Conservation (phyloP, 2,113 vertebrate species). For the Parus major region DNA sequence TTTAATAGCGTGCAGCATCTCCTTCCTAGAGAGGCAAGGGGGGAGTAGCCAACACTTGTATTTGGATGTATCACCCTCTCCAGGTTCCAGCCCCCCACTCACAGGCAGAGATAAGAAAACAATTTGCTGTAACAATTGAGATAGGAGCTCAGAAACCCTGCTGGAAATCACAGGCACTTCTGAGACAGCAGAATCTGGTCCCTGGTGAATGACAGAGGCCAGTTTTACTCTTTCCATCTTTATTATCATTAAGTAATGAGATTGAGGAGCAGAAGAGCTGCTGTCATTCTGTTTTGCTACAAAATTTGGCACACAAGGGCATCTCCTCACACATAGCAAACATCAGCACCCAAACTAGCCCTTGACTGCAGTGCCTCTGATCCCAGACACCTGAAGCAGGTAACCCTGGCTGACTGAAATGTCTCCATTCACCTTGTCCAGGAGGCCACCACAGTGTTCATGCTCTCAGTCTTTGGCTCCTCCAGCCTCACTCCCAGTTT, state of each 20-base stretch:
- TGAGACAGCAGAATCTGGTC: neutral
- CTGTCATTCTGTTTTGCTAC: neutral
- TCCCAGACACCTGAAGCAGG: neutral
- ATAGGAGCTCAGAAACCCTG: neutral
- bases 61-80: neutral
- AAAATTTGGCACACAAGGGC: neutral
- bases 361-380: neutral
- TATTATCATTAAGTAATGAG: neutral
- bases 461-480: neutral
- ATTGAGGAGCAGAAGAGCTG: neutral
- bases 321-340: neutral
- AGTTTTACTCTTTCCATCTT: neutral
- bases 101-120: neutral
- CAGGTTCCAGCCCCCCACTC: neutral
- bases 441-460: neutral
- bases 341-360: neutral
- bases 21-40: neutral
- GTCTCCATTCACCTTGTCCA: neutral
- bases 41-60: neutral
- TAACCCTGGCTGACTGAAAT: neutral
- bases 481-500: fast-evolving
- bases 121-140: neutral
- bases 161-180: neutral
- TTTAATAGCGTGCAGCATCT: neutral
- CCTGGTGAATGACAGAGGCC: neutral